These are phyloP conservation scores for Nephrotoma flavescens DNA, from an alignment of 2,888 invertebrate species.

Conservation along the genomic window DNA sequence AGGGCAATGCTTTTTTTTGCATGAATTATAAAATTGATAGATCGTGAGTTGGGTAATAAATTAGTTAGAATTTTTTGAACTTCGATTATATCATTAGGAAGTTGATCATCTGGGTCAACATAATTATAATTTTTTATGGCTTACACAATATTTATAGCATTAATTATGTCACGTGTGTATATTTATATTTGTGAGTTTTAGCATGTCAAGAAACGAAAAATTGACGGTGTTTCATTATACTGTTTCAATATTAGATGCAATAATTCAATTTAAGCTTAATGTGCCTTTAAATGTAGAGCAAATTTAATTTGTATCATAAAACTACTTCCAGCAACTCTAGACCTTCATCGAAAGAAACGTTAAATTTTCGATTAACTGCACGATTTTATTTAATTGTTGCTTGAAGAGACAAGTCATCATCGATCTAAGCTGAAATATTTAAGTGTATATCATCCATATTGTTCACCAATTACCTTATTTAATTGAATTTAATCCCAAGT, in stretches of 20 bases:
- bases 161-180: background rate
- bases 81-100: background rate
- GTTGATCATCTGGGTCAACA: background rate
- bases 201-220: background rate
- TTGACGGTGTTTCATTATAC: background rate
- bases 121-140: background rate
- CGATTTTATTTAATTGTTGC: background rate
- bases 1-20: background rate
- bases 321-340: too few relatives aligned
- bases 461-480: too few relatives aligned
- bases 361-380: background rate
- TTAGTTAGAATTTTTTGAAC: background rate
- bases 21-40: background rate
- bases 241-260: background rate
- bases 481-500: too few relatives aligned
- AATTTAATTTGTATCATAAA: too few relatives aligned
- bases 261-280: background rate
- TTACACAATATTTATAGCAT: background rate
- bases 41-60: background rate
- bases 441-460: too few relatives aligned
- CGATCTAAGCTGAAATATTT: too few relatives aligned
- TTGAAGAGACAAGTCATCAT: background rate
- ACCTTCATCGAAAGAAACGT: background rate
- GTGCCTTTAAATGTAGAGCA: background rate
- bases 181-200: background rate